Percentiles rank a stretch among this genome's conserved stretches.
Evolutionary conservation across 2,797 vertebrate genomes (phyloP).

Genomic region (Pachyuromys duprasi): DNA sequence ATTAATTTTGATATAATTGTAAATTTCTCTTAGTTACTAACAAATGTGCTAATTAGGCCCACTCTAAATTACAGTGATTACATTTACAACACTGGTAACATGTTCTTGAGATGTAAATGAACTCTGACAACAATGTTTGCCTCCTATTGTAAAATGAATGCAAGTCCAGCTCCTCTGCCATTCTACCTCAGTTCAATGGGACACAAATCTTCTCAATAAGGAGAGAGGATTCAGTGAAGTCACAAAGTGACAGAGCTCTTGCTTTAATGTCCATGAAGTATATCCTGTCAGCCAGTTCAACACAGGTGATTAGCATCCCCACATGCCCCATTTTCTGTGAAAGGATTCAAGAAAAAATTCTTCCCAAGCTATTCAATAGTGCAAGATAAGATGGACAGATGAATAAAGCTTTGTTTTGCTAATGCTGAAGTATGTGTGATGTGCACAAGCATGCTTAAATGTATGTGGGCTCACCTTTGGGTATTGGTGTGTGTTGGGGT

Average conservation of each 20-base stretch:
- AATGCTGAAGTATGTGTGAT: background rate
- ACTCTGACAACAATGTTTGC: constrained; percentile 74
- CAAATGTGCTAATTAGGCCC: constrained; percentile 81
- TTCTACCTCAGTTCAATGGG: background rate
- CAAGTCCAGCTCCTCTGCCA: constrained; percentile 29
- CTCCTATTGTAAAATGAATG: constrained; percentile 63
- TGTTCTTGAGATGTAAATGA: constrained; percentile 73
- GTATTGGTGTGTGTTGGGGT: too few species aligned
- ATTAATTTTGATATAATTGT: constrained; percentile 76
- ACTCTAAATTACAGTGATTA: constrained; percentile 85
- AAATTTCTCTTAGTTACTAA: constrained; percentile 75
- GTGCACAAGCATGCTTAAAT: background rate
- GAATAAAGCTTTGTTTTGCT: background rate
- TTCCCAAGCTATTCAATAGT: background rate
- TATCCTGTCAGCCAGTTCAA: background rate
- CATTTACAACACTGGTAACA: constrained; percentile 78
- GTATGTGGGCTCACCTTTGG: background rate
- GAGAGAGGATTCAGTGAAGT: background rate
- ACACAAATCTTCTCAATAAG: background rate
- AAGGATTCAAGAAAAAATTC: background rate
- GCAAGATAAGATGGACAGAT: background rate
- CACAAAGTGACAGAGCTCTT: background rate
- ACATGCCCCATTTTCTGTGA: background rate
- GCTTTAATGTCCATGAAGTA: constrained; percentile 20
- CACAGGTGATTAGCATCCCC: background rate